A percentile compares a stretch with the other conserved stretches of the same genome.
These are phyloP conservation scores for Psittacula derbiana DNA, from an alignment of 2,797 vertebrate species.

Conservation along the genomic window DNA sequence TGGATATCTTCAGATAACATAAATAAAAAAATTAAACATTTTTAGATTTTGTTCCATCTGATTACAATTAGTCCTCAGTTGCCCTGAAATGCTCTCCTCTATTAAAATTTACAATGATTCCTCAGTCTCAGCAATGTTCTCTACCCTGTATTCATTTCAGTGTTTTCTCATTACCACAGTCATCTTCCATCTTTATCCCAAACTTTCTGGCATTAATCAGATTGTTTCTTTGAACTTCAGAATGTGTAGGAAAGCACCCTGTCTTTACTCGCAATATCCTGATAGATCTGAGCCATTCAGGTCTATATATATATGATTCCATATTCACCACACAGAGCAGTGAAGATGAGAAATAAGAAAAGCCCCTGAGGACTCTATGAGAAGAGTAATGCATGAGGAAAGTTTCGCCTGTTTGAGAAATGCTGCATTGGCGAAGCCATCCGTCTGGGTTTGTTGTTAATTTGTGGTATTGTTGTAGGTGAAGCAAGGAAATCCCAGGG, in stretches of 20 bases:
- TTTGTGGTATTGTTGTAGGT: neutral
- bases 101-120: neutral
- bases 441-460: neutral
- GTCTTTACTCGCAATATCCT: neutral
- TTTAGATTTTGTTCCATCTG: neutral
- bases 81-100: neutral
- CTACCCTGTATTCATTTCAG: neutral
- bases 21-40: neutral
- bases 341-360: neutral
- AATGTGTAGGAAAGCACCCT: neutral
- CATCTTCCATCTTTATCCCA: neutral
- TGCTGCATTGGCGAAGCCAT: neutral
- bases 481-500: neutral
- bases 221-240: neutral
- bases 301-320: neutral
- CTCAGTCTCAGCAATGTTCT: neutral
- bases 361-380: neutral
- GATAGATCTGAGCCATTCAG: neutral
- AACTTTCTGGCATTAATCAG: neutral
- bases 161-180: neutral
- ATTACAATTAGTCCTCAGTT: neutral
- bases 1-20: neutral
- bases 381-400: neutral
- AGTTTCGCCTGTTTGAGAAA: neutral
- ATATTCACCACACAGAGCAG: neutral